Conservation (phyloP, 1,140 invertebrate genomes). For the Neodiprion pinetum region DNA sequence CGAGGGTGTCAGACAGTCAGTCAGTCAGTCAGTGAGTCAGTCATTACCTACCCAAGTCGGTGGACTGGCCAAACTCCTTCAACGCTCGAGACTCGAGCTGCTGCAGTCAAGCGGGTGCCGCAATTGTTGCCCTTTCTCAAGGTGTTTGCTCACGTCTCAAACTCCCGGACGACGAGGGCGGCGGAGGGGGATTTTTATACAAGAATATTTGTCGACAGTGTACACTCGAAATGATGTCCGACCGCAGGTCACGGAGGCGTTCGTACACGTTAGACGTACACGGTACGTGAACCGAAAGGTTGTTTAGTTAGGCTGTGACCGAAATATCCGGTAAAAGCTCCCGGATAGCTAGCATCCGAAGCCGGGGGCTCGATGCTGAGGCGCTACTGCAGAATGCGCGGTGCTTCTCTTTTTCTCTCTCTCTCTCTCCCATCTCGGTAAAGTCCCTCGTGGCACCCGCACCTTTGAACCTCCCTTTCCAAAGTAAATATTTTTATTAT, state of each 20-base stretch:
- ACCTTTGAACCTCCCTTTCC: background rate
- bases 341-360: background rate
- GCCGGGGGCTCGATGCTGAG: no score
- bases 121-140: constrained; percentile 11
- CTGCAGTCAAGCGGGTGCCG: background rate
- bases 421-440: background rate
- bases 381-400: no score
- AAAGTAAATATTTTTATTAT: constrained; percentile 1
- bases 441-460: background rate
- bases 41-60: background rate
- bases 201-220: constrained; percentile 36
- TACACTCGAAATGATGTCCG: constrained; percentile 19
- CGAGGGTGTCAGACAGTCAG: no score
- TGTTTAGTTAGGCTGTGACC: constrained; percentile 37
- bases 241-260: background rate
- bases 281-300: constrained; percentile 12
- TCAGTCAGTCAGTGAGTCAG: no score
- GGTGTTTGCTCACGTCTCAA: constrained; percentile 30
- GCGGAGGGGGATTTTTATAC: constrained; percentile 22
- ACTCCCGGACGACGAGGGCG: background rate
- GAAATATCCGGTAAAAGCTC: constrained; percentile 36
- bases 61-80: no score
- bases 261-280: background rate
- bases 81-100: no score
- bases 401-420: no score